A percentile compares a stretch with the other conserved stretches of the same genome.
Evolutionary conservation across 2,797 vertebrate genomes (phyloP).

Genomic region (Mastacembelus armatus): DNA sequence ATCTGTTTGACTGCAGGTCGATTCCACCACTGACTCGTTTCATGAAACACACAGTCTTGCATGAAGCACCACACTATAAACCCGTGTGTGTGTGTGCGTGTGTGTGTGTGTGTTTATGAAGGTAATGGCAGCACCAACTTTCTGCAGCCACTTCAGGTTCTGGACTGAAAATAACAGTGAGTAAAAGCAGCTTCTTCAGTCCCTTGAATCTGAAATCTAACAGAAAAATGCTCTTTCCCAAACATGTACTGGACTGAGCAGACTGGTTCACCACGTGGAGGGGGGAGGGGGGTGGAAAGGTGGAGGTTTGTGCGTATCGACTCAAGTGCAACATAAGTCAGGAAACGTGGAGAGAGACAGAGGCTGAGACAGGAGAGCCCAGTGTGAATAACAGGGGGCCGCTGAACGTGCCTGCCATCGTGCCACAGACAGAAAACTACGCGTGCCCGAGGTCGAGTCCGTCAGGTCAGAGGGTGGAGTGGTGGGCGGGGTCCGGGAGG

Average conservation of each 20-base stretch:
- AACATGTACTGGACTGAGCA: constrained; percentile 11
- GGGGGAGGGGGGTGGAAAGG: not conserved
- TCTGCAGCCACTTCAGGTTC: not conserved
- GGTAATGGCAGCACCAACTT: not conserved
- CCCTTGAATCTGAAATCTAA: not conserved
- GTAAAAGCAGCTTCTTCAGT: not conserved
- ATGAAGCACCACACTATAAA: too few species aligned
- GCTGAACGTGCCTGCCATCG: constrained; percentile 23
- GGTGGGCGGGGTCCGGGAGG: not conserved
- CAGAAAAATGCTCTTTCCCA: not conserved
- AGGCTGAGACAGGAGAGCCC: not conserved
- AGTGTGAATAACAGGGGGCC: not conserved
- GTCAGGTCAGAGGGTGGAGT: not conserved
- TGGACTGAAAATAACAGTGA: not conserved
- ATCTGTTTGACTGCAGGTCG: too few species aligned
- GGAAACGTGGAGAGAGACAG: not conserved
- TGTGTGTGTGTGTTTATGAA: not conserved
- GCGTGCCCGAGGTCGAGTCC: constrained; percentile 41
- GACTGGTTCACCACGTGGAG: not conserved
- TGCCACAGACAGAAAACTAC: constrained; percentile 51
- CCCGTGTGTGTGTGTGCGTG: too few species aligned
- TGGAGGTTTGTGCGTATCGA: constrained; percentile 64
- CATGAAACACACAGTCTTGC: too few species aligned
- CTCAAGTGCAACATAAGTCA: constrained; percentile 41
- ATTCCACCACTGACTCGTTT: too few species aligned